A percentile compares a stretch with the other conserved stretches of the same genome.
Conservation (phyloP, 2,113 vertebrate genomes). For the Aldabrachelys gigantea region DNA sequence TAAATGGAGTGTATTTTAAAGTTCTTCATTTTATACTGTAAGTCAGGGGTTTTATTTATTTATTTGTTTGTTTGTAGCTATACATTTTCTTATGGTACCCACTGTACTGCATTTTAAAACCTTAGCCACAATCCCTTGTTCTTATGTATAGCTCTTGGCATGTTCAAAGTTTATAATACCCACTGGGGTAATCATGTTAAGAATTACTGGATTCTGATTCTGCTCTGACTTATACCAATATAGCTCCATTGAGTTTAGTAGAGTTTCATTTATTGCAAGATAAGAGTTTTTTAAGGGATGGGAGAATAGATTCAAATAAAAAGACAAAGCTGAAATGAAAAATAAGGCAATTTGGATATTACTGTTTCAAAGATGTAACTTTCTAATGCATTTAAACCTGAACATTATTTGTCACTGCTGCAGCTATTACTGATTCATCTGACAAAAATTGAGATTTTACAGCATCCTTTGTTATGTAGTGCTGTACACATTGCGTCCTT, state of each 20-base stretch:
- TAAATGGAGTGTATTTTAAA: conserved; percentile 5
- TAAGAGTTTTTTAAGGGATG: neutral
- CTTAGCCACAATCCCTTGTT: neutral
- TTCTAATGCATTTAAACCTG: conserved; percentile 5
- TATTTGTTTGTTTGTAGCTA: neutral
- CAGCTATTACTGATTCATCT: conserved; percentile 1
- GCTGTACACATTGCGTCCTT: neutral
- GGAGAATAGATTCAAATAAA: neutral
- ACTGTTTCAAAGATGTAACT: neutral
- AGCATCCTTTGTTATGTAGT: conserved; percentile 4
- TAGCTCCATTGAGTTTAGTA: neutral
- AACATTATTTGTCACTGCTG: conserved; percentile 37
- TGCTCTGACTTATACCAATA: neutral
- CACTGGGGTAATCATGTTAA: neutral
- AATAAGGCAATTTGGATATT: neutral
- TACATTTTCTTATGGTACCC: neutral
- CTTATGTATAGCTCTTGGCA: neutral
- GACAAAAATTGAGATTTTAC: conserved; percentile 23
- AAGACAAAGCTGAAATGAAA: neutral
- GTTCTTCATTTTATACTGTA: neutral
- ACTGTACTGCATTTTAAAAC: conserved; percentile 1
- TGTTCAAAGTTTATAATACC: neutral
- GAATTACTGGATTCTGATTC: neutral
- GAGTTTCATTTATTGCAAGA: neutral
- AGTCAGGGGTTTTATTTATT: neutral